Base-by-base conservation (phyloP, 2,888 invertebrate species). In the Malthinus flaveolus region DNA sequence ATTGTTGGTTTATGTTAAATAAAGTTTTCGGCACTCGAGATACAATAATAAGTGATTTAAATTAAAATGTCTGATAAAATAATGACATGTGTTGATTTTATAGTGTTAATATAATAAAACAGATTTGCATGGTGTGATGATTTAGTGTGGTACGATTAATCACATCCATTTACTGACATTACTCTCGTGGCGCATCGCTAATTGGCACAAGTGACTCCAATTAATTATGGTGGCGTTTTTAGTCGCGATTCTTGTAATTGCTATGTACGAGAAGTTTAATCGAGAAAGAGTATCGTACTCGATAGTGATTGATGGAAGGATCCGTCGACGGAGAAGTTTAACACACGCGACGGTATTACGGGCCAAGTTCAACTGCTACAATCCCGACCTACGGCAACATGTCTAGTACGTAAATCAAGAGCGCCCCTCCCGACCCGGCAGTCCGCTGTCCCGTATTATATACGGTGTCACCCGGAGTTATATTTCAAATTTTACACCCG, bases 111-210 rank as follows among this genome's bases (percentile, higher is more conserved):
- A 56, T 54, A 59, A 58, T 56, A 62, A 59, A 53, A 59, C 56
- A 55, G 56, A 62, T 62, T 51, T 55, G 59, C 62, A 56, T 59
- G 59, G 56, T 49, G 59, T 45, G 62, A 65, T 66, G 68, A 68
- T 68, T 68, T 68, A 61, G 64, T 61, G 59, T 58, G 55, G 62
- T 57, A 63, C 66, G 63, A 68, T 68, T 67, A 63, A 68, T 68
- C 68, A 68, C 65, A 65, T 66, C 66, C 66, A 68, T 62, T 66
- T 61, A 62, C 61, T 67, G 69, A 67, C 67, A 66, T 66, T 63
- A 64, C 65, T 65, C 69, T 69, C 67, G 69, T 68, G 69, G 68
- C 68, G 68, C 66, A 68, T 68, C 66, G 66, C 68, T 68, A 68
- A 70, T 68, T 70, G 69, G 68, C 66, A 61, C 66, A 68, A 67